Evolutionary conservation across 2,113 vertebrate species (phyloP).

Genomic region (Saccopteryx leptura): DNA sequence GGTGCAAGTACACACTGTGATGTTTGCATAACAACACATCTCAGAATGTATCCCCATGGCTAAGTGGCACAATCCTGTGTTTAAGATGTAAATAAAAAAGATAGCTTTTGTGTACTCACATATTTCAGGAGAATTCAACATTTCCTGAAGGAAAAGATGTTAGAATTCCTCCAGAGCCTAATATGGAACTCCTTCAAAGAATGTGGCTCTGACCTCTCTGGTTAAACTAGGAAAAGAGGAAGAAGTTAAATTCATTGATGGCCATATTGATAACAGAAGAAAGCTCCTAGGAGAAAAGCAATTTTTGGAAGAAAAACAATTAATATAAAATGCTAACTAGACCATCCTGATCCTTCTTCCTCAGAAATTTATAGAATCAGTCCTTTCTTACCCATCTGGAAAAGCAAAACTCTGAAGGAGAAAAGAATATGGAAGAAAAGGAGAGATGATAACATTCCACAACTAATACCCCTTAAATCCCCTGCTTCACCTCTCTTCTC

Average conservation of each 20-base stretch:
- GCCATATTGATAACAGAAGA: background rate
- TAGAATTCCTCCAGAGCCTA: constrained; percentile 30
- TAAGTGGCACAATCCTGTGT: background rate
- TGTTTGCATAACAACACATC: background rate
- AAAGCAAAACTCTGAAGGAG: background rate
- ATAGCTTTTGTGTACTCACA: background rate
- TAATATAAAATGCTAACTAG: background rate
- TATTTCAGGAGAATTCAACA: background rate
- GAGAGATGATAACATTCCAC: background rate
- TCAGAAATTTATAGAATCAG: background rate
- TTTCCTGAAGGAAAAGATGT: background rate
- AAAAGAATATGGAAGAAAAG: background rate
- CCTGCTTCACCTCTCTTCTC: background rate
- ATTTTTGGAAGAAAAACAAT: background rate
- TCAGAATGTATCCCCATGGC: background rate
- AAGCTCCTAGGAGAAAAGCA: background rate
- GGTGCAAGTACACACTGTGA: background rate
- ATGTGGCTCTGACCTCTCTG: background rate
- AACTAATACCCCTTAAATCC: background rate
- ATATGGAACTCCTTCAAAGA: background rate
- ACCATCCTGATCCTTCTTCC: background rate
- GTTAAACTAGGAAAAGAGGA: background rate
- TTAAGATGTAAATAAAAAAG: background rate
- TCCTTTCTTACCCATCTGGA: background rate
- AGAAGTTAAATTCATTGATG: background rate